These are phyloP conservation scores for Cantharis lateralis DNA, from an alignment of 2,888 invertebrate species.

Conservation along the genomic window DNA sequence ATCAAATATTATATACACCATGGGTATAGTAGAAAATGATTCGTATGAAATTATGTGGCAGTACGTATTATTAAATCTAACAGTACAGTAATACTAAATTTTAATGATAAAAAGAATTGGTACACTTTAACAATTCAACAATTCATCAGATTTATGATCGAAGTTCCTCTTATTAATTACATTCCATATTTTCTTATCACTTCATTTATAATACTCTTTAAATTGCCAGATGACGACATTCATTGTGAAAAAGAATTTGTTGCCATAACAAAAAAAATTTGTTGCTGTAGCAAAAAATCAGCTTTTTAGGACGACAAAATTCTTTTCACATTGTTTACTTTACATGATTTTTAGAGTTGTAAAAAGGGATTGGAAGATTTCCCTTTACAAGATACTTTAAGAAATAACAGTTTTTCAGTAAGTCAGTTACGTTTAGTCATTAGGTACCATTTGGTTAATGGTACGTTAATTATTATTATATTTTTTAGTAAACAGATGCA, in stretches of 20 bases:
- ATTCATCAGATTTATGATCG: neutral
- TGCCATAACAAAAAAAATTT: too few relatives aligned
- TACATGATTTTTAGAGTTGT: neutral
- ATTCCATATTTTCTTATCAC: neutral
- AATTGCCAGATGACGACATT: neutral
- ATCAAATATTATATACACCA: neutral
- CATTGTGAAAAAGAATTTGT: too few relatives aligned
- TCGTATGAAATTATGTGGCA: neutral
- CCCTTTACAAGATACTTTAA: neutral
- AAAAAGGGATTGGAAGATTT: neutral
- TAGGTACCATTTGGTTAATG: neutral
- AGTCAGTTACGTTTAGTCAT: neutral
- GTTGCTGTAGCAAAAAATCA: too few relatives aligned
- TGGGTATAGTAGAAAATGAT: neutral
- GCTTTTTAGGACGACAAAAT: too few relatives aligned
- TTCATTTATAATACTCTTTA: neutral
- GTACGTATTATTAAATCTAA: neutral
- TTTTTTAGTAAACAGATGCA: constrained; percentile 1
- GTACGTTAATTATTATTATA: neutral
- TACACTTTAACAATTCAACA: neutral
- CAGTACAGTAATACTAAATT: neutral
- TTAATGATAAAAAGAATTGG: neutral
- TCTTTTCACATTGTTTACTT: too few relatives aligned
- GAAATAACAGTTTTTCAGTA: neutral
- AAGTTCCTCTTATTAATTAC: neutral